phyloP scores from a whole-genome alignment of 1,140 invertebrate genomes.

The Drosophila prosaltans region DNA sequence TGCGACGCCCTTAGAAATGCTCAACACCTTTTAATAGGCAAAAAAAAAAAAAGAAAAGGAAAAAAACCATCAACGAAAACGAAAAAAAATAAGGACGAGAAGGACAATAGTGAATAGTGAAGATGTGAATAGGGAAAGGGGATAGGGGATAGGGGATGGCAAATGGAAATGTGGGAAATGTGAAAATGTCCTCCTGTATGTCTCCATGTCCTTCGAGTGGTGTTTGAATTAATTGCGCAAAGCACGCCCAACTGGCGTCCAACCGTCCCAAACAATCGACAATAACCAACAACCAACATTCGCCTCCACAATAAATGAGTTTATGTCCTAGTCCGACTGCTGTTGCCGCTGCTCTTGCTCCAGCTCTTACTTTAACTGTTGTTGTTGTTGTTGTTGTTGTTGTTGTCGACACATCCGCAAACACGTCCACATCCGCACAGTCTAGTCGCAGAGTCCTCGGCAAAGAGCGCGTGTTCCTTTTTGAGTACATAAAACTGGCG shows the following conservation, averaged over 20 bases:
- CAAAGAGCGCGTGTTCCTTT: slow-evolving; percentile 69
- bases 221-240: slow-evolving; percentile 80
- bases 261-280: slow-evolving; percentile 10
- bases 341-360: slow-evolving; percentile 29
- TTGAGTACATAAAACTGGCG: slow-evolving; percentile 79
- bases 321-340: slow-evolving; percentile 73
- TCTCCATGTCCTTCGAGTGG: slow-evolving; percentile 70
- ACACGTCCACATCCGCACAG: slow-evolving; percentile 40
- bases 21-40: slow-evolving; percentile 25
- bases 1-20: slow-evolving; percentile 14
- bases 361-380: no score
- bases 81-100: slow-evolving; percentile 3
- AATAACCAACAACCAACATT: slow-evolving; percentile 5
- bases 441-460: slow-evolving; percentile 34
- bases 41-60: slow-evolving; percentile 7
- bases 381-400: slow-evolving; percentile 34
- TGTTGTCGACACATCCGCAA: slow-evolving; percentile 42
- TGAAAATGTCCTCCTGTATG: slow-evolving; percentile 43
- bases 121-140: neutral
- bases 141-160: neutral
- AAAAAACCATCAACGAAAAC: neutral
- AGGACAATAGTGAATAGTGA: neutral
- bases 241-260: slow-evolving; percentile 75
- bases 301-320: slow-evolving; percentile 74
- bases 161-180: slow-evolving; percentile 42